Evolutionary conservation across 2,113 vertebrate species (phyloP).

Genomic region (Isurus oxyrinchus): DNA sequence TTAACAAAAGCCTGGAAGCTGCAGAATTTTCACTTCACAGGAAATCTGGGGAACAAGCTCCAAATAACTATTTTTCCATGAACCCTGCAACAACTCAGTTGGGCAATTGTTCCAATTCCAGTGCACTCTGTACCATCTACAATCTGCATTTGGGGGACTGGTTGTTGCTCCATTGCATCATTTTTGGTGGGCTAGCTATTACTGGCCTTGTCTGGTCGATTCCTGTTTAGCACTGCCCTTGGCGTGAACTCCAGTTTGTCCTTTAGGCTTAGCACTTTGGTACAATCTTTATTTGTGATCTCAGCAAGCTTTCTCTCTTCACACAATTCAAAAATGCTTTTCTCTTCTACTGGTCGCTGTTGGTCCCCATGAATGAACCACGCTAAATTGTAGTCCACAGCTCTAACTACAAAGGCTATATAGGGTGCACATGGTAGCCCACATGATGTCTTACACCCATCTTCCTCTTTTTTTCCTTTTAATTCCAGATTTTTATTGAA

Average conservation of each 20-base stretch:
- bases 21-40: not conserved
- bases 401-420: conserved; percentile 87
- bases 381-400: conserved; percentile 90
- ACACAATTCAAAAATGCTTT: conserved; percentile 76
- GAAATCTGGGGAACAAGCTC: not conserved
- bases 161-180: not conserved
- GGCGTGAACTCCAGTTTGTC: conserved; percentile 89
- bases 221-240: conserved; percentile 83
- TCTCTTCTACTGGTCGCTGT: conserved; percentile 60
- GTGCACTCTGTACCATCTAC: not conserved
- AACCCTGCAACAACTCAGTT: not conserved
- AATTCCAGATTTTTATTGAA: too few species aligned
- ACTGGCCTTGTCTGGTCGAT: conserved; percentile 69
- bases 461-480: too few species aligned
- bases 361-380: conserved; percentile 77
- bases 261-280: conserved; percentile 91
- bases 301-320: conserved; percentile 88
- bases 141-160: not conserved
- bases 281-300: conserved; percentile 72
- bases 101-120: not conserved
- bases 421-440: conserved; percentile 90
- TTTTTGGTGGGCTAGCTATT: not conserved
- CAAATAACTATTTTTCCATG: not conserved
- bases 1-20: not conserved
- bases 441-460: conserved; percentile 62